phyloP scores from a whole-genome alignment of 2,888 invertebrate genomes.

The Orthosia cruda region DNA sequence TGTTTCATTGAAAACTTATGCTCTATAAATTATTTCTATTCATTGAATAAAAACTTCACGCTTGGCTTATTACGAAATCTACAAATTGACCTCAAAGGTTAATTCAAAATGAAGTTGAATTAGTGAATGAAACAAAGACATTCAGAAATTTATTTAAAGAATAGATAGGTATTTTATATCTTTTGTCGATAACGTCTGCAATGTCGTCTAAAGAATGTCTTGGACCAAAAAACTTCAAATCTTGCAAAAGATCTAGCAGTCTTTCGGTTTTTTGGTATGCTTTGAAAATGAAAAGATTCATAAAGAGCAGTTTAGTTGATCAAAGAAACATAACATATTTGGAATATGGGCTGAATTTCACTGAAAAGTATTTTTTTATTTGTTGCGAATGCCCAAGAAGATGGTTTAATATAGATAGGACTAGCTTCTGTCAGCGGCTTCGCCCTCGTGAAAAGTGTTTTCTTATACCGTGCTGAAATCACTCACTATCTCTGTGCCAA shows the following conservation, averaged over 20 bases:
- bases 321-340: too few relatives aligned
- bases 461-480: too few relatives aligned
- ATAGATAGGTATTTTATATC: slow-evolving; percentile 6
- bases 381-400: too few relatives aligned
- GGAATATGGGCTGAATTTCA: too few relatives aligned
- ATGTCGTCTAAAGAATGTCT: slow-evolving; percentile 9
- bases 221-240: not conserved
- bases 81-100: slow-evolving; percentile 11
- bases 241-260: not conserved
- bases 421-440: too few relatives aligned
- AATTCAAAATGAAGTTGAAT: slow-evolving; percentile 16
- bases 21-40: not conserved
- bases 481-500: too few relatives aligned
- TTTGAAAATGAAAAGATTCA: not conserved
- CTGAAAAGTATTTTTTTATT: too few relatives aligned
- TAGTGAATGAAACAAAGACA: slow-evolving; percentile 12
- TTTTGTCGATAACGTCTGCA: slow-evolving; percentile 8
- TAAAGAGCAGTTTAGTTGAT: not conserved
- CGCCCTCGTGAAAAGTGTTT: too few relatives aligned
- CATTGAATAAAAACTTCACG: slow-evolving; percentile 5
- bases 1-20: slow-evolving; percentile 1
- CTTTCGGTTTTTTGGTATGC: not conserved
- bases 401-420: too few relatives aligned
- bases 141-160: slow-evolving; percentile 12
- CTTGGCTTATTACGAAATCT: not conserved